Evolutionary conservation across 2,797 vertebrate genomes (phyloP).

Genomic region (Thamnophis elegans): DNA sequence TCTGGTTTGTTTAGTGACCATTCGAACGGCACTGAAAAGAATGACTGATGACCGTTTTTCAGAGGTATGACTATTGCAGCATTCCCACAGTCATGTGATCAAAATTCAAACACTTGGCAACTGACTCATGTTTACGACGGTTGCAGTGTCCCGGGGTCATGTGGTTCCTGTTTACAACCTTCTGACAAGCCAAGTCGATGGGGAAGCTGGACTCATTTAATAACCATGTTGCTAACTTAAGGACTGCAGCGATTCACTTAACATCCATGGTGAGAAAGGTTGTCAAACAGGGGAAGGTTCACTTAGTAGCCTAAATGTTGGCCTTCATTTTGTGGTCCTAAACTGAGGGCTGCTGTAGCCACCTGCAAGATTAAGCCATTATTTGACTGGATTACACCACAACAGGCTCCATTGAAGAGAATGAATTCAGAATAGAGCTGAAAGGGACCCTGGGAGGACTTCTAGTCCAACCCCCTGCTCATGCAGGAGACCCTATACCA

Average conservation of each 20-base stretch:
- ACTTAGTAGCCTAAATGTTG: background rate
- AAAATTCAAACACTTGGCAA: background rate
- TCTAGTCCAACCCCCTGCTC: no score
- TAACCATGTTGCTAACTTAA: background rate
- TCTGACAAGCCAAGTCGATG: no score
- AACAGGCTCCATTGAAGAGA: background rate
- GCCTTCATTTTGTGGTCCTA: background rate
- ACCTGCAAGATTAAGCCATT: background rate
- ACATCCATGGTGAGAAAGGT: accelerated
- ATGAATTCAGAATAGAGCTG: no score
- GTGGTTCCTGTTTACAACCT: background rate
- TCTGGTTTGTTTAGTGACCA: background rate
- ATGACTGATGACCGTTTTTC: background rate
- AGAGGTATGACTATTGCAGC: background rate
- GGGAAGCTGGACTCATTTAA: background rate
- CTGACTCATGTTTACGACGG: background rate
- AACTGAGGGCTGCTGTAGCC: background rate
- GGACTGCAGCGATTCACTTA: background rate
- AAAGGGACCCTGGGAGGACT: no score
- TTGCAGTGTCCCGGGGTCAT: accelerated
- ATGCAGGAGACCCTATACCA: no score
- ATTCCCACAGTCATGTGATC: background rate
- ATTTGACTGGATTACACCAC: background rate
- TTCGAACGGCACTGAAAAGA: background rate
- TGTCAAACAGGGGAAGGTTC: no score